These are phyloP conservation scores for Brachionus rotundiformis DNA, from an alignment of 1,140 invertebrate genomes.

Conservation along the genomic window DNA sequence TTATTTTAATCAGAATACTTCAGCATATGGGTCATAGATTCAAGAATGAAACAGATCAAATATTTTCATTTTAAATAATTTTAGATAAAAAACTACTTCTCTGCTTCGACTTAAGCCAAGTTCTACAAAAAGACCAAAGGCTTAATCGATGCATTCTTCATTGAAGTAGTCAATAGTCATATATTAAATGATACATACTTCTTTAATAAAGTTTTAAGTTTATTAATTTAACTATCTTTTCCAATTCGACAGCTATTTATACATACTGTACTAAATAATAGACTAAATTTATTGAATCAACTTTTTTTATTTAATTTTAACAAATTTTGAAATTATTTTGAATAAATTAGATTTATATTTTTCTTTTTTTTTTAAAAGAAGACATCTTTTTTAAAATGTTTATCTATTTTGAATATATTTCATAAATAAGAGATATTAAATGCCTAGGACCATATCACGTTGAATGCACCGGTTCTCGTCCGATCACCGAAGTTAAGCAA, in stretches of 20 bases:
- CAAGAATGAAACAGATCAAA: no score
- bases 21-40: no score
- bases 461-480: conserved; percentile 42
- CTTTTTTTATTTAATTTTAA: background rate
- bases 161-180: background rate
- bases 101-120: background rate
- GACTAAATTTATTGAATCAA: no score
- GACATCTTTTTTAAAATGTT: no score
- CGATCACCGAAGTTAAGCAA: conserved; percentile 53
- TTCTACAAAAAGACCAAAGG: background rate
- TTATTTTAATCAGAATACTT: background rate
- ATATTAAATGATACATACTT: conserved; percentile 15
- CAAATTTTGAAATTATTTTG: background rate
- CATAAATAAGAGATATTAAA: no score
- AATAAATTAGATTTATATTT: background rate
- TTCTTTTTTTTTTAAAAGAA: no score
- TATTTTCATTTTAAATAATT: background rate
- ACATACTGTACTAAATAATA: background rate
- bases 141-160: background rate
- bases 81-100: conserved; percentile 9
- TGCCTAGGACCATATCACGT: background rate
- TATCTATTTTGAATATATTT: background rate
- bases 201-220: background rate
- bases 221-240: background rate
- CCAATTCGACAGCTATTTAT: background rate